Evolutionary conservation across 1,140 invertebrate species (phyloP), one percentile per base, ranked within the genome.

Genomic region (Temnothorax nylanderi): DNA sequence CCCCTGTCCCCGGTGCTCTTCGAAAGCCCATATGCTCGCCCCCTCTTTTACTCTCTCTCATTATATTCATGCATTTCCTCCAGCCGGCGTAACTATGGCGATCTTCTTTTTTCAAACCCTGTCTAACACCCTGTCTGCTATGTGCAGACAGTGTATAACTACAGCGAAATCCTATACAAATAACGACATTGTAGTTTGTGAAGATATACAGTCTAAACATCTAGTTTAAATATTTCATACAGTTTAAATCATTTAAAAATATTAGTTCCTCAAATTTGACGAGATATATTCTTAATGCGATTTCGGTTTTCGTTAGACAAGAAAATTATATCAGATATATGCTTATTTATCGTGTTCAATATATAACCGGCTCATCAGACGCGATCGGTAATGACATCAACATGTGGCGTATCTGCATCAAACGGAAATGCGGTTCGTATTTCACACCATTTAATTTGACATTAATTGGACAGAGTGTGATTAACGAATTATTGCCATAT

Each of bases 61-160:
- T 93, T 92, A 91, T 88, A 91, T 87, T 92, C 87, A 88, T 65
- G 88, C 87, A 91, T 88, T 82, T 92, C 72, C 41, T 32, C 10
- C 67, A 86, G 80, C 37, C 76, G 54, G 32, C 26, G 85, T 80
- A 69, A 71, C 54, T 84, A 60, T 80, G 51, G 49, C 26, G 54
- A 47, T 58, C 60, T 18, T 81, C 47, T 72, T 86, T 87, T 80
- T 80, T 21, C 13, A 64, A 72, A 44, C 16, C 84, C n/a, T 44
- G 64, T 54, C 49, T 78, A 60, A 58, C 49, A 77, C 34, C 21
- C 34, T 69, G 16, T 18, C 54, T 67, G 11, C 64, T 21, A 18
- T 62, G 5, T 37, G 10, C 7, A 74, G 11, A 58, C 21, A 47
- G 41, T 26, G 26, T 26, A 11, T 32, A 75, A 41, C 21, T 62